These are phyloP conservation scores for Nansenia antarctica DNA, from an alignment of 2,113 vertebrate species.

Conservation along the genomic window DNA sequence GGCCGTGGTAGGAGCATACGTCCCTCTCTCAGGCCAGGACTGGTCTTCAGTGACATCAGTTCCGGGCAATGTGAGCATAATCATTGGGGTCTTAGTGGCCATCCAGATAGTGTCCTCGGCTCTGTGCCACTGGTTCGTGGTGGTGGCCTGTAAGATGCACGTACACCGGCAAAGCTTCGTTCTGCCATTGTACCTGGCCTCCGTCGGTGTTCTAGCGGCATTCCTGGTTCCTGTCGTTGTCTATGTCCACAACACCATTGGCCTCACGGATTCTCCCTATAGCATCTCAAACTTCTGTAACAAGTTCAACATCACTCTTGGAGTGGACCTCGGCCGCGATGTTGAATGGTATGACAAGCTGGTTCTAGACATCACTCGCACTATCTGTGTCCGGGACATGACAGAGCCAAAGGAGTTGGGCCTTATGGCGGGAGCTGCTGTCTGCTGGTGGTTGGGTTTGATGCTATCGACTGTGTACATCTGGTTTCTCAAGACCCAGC, in stretches of 20 bases:
- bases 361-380: slow-evolving; percentile 47
- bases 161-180: slow-evolving; percentile 64
- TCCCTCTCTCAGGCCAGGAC: slow-evolving; percentile 47
- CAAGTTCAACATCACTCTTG: neutral
- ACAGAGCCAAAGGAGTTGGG: slow-evolving; percentile 9
- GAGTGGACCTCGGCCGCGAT: neutral
- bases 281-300: slow-evolving; percentile 48
- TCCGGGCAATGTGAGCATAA: slow-evolving; percentile 9
- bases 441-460: slow-evolving; percentile 64
- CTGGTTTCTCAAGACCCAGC: slow-evolving; percentile 50
- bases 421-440: slow-evolving; percentile 36
- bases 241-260: slow-evolving; percentile 18
- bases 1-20: slow-evolving; percentile 61
- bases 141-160: slow-evolving; percentile 75
- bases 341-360: slow-evolving; percentile 29
- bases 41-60: slow-evolving; percentile 48
- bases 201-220: slow-evolving; percentile 51
- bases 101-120: slow-evolving; percentile 67
- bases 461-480: slow-evolving; percentile 62
- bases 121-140: slow-evolving; percentile 68
- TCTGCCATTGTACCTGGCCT: slow-evolving; percentile 67
- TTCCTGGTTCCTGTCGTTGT: slow-evolving; percentile 37
- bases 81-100: slow-evolving; percentile 44
- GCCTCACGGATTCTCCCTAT: slow-evolving; percentile 2
- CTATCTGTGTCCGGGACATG: slow-evolving; percentile 49